These are phyloP conservation scores for Gopherus evgoodei DNA, from an alignment of 2,113 vertebrate species.

Conservation along the genomic window DNA sequence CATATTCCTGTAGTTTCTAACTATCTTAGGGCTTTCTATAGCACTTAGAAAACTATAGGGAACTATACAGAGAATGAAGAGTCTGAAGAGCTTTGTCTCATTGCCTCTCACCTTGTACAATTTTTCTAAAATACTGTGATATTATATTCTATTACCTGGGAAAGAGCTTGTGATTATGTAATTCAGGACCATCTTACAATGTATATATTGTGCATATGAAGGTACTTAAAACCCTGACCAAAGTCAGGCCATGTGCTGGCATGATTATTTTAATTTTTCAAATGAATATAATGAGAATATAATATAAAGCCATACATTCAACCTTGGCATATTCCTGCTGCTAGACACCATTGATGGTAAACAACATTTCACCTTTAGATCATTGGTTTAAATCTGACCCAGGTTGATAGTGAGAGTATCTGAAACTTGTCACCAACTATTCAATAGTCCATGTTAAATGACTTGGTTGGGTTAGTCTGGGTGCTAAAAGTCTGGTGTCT, in stretches of 20 bases:
- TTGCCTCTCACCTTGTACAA: background rate
- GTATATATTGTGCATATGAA: background rate
- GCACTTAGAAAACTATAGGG: constrained; percentile 17
- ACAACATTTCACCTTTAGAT: background rate
- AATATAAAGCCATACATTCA: background rate
- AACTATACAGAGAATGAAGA: constrained; percentile 16
- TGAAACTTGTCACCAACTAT: constrained; percentile 17
- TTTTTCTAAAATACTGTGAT: constrained; percentile 31
- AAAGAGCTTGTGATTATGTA: constrained; percentile 6
- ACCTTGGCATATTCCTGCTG: background rate
- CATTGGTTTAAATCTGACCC: background rate
- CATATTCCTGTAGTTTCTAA: background rate
- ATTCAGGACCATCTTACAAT: background rate
- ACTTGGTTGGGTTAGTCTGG: background rate
- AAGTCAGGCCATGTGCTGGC: background rate
- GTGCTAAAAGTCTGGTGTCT: background rate
- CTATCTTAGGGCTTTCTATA: constrained; percentile 46
- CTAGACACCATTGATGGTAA: background rate
- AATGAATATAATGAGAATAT: background rate
- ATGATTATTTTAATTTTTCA: background rate
- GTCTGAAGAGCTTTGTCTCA: constrained; percentile 39
- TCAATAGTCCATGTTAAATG: background rate
- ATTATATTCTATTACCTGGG: background rate
- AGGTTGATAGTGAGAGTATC: background rate
- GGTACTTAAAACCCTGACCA: background rate